A percentile compares a stretch with the other conserved stretches of the same genome.
phyloP scores from a whole-genome alignment of 2,113 vertebrate genomes.

The Scortum barcoo region DNA sequence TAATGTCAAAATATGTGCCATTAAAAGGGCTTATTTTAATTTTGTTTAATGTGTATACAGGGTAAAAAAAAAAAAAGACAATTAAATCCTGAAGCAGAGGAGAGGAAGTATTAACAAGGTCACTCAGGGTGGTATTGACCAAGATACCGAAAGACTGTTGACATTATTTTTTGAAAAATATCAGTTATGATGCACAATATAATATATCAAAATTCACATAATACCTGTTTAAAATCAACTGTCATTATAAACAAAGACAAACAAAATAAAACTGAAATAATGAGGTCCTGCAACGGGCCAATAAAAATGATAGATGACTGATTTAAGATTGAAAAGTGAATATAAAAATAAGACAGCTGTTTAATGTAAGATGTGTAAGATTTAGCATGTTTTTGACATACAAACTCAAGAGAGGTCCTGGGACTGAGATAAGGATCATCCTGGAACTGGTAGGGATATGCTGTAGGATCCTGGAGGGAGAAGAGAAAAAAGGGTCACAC shows the following conservation, averaged over 20 bases:
- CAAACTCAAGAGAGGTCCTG: constrained; percentile 82
- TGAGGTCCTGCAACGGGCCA: too few species aligned
- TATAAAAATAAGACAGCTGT: not conserved
- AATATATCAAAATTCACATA: not conserved
- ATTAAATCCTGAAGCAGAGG: too few species aligned
- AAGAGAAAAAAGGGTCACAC: not conserved
- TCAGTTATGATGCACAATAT: too few species aligned
- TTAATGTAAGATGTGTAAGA: not conserved
- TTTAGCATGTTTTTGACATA: constrained; percentile 76
- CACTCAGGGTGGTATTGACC: too few species aligned
- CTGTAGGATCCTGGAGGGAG: constrained; percentile 88
- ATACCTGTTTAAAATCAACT: not conserved
- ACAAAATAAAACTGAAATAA: not conserved
- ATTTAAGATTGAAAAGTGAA: not conserved
- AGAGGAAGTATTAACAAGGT: too few species aligned
- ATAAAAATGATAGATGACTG: not conserved
- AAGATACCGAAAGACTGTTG: too few species aligned
- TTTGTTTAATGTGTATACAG: too few species aligned
- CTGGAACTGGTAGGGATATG: constrained; percentile 88
- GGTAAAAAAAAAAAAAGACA: too few species aligned
- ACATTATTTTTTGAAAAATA: not conserved
- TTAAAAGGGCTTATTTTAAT: too few species aligned
- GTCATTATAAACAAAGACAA: not conserved
- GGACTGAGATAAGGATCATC: constrained; percentile 94
- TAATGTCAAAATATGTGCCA: too few species aligned